Evolutionary conservation across 2,113 vertebrate species (phyloP).

Genomic region (Dasyprocta punctata): DNA sequence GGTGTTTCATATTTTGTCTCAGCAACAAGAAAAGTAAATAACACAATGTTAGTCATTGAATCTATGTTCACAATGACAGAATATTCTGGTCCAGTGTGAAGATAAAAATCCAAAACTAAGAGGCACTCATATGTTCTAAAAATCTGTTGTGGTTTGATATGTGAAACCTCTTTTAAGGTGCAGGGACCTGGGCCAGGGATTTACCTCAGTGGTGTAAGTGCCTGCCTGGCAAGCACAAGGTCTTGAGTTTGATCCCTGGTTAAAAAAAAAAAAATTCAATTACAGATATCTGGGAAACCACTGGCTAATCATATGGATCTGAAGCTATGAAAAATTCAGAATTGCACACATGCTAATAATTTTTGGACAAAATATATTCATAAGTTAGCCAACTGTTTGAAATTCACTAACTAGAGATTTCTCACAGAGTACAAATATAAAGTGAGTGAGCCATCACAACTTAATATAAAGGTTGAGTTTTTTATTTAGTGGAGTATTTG

Average conservation of each 20-base stretch:
- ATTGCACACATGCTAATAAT: neutral
- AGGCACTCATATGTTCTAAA: neutral
- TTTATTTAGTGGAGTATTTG: neutral
- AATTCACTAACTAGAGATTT: neutral
- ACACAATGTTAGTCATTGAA: neutral
- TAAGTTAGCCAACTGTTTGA: neutral
- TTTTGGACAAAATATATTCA: neutral
- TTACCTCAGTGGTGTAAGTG: too few relatives aligned
- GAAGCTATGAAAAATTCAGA: neutral
- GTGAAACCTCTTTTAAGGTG: neutral
- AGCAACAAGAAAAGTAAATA: neutral
- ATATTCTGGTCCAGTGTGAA: neutral
- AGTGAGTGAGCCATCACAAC: neutral
- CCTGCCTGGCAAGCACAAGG: too few relatives aligned
- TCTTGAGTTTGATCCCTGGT: too few relatives aligned
- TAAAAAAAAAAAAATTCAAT: slow-evolving; percentile 30
- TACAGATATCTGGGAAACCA: neutral
- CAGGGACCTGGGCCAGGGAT: too few relatives aligned
- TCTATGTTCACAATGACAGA: neutral
- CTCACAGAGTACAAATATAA: neutral
- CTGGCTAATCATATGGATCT: neutral
- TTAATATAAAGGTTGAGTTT: neutral
- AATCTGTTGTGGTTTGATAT: neutral
- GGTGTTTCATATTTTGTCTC: neutral
- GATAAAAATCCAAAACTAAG: neutral